A percentile compares a stretch with the other conserved stretches of the same genome.
Conservation (phyloP, 2,797 vertebrate species). For the Muraenolepis orangiensis region DNA sequence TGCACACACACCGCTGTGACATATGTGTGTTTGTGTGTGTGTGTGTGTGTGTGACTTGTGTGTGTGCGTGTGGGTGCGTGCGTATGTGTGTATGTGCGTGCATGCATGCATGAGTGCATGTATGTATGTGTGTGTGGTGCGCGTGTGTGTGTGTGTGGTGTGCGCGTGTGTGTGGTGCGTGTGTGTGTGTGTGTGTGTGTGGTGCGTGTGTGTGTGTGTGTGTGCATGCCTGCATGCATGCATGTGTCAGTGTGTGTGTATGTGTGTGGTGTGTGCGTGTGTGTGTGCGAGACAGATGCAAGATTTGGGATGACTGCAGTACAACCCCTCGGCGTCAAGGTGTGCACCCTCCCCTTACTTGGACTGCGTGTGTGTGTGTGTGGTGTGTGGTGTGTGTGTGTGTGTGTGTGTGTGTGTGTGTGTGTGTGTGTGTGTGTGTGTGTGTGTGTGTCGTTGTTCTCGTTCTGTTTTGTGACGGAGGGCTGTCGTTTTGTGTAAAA, state of each 20-base stretch:
- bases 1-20: too few species aligned
- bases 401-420: not conserved
- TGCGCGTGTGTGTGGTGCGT: not conserved
- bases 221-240: conserved; percentile 17
- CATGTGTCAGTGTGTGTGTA: conserved; percentile 2
- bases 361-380: not conserved
- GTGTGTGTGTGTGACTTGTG: conserved; percentile 7
- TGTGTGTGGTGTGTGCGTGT: not conserved
- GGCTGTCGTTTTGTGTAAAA: not conserved
- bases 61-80: not conserved
- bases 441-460: not conserved
- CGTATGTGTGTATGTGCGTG: not conserved
- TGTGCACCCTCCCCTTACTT: conserved; percentile 9
- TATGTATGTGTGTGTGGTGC: conserved; percentile 2
- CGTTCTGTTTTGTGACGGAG: not conserved
- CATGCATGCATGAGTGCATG: conserved; percentile 20
- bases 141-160: not conserved
- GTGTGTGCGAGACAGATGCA: conserved; percentile 6
- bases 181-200: conserved; percentile 1
- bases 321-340: conserved; percentile 6
- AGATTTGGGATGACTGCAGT: conserved; percentile 28
- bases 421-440: not conserved
- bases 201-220: not conserved
- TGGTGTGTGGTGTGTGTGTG: not conserved
- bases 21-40: conserved; percentile 16